Evolutionary conservation across 2,113 vertebrate genomes (phyloP).

Genomic region (Aegotheles bennettii): DNA sequence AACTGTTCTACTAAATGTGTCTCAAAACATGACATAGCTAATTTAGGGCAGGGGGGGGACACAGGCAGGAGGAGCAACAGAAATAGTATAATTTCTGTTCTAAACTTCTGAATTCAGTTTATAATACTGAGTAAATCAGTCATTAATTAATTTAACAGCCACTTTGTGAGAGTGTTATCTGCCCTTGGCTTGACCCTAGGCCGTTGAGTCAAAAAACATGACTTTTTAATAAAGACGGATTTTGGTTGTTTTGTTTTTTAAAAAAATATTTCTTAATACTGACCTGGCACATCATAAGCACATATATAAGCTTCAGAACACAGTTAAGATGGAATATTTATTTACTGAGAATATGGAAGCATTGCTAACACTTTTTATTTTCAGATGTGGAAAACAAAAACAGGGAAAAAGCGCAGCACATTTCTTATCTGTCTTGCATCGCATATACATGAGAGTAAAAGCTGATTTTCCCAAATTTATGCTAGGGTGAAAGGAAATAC

Average conservation of each 20-base stretch:
- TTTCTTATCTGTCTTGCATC: background rate
- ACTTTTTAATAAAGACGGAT: slow-evolving; percentile 10
- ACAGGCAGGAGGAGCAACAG: background rate
- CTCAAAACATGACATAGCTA: background rate
- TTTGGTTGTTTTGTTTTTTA: background rate
- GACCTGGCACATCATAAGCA: background rate
- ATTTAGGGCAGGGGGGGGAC: background rate
- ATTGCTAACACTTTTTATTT: background rate
- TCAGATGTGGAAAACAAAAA: background rate
- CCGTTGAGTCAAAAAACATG: slow-evolving; percentile 6
- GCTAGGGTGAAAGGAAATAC: background rate
- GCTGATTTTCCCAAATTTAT: background rate
- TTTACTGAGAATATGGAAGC: background rate
- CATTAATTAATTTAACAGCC: slow-evolving; percentile 34
- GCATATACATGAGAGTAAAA: background rate
- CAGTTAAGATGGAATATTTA: background rate
- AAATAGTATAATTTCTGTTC: background rate
- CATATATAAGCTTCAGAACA: slow-evolving; percentile 21
- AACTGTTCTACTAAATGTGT: background rate
- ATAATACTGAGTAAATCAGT: slow-evolving; percentile 2
- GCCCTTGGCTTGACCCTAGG: background rate
- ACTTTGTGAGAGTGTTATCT: slow-evolving; percentile 25
- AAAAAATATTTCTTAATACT: slow-evolving; percentile 5
- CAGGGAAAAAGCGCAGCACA: background rate
- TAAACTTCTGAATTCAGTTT: background rate